Evolutionary conservation across 2,888 invertebrate genomes (phyloP).

Genomic region (Lasioglossum figueresi): DNA sequence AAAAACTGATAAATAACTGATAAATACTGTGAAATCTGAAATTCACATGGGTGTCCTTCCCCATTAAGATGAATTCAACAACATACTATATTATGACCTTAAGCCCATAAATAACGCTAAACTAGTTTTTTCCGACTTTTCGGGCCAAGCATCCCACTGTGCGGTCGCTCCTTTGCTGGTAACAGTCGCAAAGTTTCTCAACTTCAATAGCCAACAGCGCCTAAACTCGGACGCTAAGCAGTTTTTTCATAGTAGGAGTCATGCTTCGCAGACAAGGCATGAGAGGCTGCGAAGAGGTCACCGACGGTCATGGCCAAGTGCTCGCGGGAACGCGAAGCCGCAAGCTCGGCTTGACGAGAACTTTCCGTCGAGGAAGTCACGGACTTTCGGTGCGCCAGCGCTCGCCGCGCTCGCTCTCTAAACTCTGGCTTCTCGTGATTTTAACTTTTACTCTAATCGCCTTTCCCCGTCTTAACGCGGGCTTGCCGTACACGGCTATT

Average conservation of each 20-base stretch:
- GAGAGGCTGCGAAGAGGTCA: conserved; percentile 45
- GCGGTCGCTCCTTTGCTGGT: neutral
- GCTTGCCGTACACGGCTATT: neutral
- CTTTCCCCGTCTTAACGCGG: conserved; percentile 22
- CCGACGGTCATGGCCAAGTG: conserved; percentile 60
- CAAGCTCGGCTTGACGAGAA: conserved; percentile 33
- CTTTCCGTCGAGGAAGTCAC: conserved; percentile 48
- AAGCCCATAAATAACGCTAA: too few relatives aligned
- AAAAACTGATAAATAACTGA: too few relatives aligned
- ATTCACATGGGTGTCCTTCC: too few relatives aligned
- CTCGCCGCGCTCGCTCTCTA: neutral
- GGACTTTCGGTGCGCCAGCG: conserved; percentile 47
- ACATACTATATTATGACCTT: too few relatives aligned
- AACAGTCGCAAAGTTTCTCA: neutral
- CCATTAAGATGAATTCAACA: too few relatives aligned
- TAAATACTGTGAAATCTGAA: too few relatives aligned
- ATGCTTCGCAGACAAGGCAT: neutral
- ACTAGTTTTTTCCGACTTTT: too few relatives aligned
- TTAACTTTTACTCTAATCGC: conserved; percentile 27
- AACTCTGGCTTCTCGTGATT: conserved; percentile 51
- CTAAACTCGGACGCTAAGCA: neutral
- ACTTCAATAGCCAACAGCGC: neutral
- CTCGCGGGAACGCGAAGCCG: conserved; percentile 44
- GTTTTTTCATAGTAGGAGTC: neutral
- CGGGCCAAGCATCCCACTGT: too few relatives aligned